A percentile compares a stretch with the other conserved stretches of the same genome.
These are phyloP conservation scores for Spinus olivaceus DNA, from an alignment of 2,797 vertebrate species.

Conservation along the genomic window DNA sequence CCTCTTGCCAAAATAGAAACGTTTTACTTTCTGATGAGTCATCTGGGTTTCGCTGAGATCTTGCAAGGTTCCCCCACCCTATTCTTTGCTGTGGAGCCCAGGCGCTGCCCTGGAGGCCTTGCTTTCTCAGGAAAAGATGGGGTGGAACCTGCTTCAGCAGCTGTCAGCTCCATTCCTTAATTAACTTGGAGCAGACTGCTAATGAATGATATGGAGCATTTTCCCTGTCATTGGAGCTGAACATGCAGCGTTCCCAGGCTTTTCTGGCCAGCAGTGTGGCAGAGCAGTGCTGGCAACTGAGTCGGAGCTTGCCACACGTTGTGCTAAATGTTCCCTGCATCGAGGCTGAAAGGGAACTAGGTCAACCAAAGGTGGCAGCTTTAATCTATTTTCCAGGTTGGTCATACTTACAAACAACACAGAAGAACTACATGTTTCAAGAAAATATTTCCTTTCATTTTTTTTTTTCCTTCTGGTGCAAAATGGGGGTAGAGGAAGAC, in stretches of 20 bases:
- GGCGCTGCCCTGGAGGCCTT: background rate
- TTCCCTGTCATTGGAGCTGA: background rate
- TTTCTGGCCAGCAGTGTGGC: background rate
- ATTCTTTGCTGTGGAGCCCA: background rate
- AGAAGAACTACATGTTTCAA: background rate
- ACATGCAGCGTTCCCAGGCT: background rate
- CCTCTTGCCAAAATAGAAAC: constrained; percentile 38
- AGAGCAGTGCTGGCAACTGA: background rate
- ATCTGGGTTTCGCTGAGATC: constrained; percentile 4
- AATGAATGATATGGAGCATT: background rate
- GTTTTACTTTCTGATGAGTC: constrained; percentile 57
- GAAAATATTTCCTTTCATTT: background rate
- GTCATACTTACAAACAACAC: background rate
- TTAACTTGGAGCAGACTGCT: background rate
- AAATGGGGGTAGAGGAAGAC: background rate
- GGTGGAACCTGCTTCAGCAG: background rate
- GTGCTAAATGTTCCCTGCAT: background rate
- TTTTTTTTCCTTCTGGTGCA: background rate
- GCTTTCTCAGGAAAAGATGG: background rate
- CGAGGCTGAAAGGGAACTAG: background rate
- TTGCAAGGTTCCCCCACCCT: background rate
- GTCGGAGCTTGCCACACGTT: background rate
- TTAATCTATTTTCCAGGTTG: background rate
- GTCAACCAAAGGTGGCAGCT: background rate
- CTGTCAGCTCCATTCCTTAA: background rate